These are phyloP conservation scores for Hafferia zeledoni DNA, from an alignment of 2,797 vertebrate species.

Conservation along the genomic window DNA sequence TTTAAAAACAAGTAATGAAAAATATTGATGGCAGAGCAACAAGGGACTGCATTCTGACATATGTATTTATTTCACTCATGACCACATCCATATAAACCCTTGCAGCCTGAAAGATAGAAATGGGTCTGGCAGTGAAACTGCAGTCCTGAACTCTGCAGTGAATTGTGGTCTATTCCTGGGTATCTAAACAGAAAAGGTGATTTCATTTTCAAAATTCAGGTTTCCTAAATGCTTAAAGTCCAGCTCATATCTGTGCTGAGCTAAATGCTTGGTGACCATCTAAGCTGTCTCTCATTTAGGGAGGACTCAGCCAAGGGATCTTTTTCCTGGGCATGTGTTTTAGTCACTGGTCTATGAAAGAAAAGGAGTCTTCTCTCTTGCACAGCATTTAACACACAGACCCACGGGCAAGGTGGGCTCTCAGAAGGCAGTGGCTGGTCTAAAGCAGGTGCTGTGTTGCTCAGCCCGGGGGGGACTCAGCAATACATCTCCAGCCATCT, in stretches of 20 bases:
- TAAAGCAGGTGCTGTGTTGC: background rate
- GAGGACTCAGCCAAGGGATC: background rate
- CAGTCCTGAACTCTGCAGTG: background rate
- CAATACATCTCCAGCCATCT: background rate
- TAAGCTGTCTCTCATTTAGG: background rate
- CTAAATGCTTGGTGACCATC: background rate
- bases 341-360: background rate
- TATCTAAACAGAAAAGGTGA: background rate
- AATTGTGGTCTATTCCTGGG: background rate
- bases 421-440: background rate
- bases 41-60: background rate
- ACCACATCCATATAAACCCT: background rate
- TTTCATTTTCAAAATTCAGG: background rate
- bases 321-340: background rate
- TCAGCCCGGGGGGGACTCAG: background rate
- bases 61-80: conserved; percentile 32
- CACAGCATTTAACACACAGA: background rate
- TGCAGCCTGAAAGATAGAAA: background rate
- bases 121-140: background rate
- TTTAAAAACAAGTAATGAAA: conserved; percentile 66
- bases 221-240: background rate
- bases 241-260: background rate
- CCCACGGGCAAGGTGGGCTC: background rate
- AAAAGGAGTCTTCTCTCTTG: background rate
- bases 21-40: conserved; percentile 52